phyloP scores from a whole-genome alignment of 2,113 vertebrate genomes.

The human region GRCh38 chr12:126699001-126699500 shows the following conservation, averaged over 20 bases:
- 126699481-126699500: not conserved
- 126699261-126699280: not conserved
- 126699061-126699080: no score
- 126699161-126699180: not conserved
- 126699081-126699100: not conserved
- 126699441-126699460: not conserved
- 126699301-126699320: not conserved
- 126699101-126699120: not conserved
- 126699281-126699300: not conserved
- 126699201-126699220: not conserved
- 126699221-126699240: not conserved
- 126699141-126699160: not conserved
- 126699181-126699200: not conserved
- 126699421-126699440: not conserved
- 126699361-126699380: not conserved
- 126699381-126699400: fast-evolving
- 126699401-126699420: fast-evolving
- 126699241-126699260: not conserved
- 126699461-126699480: not conserved
- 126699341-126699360: not conserved
- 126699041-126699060: not conserved
- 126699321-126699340: not conserved
- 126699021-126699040: not conserved
- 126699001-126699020: not conserved
- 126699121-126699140: not conserved